These are phyloP conservation scores for Augiades crinisus DNA, from an alignment of 2,888 invertebrate genomes.

Conservation along the genomic window DNA sequence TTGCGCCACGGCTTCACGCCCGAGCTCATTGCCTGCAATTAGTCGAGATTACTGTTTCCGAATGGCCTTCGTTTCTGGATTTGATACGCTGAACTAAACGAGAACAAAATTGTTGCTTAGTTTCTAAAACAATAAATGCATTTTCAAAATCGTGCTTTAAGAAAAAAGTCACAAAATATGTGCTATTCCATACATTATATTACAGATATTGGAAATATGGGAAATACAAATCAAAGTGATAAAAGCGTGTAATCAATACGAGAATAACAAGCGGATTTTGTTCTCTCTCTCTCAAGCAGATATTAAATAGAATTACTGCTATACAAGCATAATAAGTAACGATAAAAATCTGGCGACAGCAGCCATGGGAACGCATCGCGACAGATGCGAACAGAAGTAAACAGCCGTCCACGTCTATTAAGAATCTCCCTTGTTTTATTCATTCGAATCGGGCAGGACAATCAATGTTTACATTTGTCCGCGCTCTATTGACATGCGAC, in stretches of 20 bases:
- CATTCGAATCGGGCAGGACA: conserved; percentile 27
- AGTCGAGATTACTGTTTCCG: conserved; percentile 23
- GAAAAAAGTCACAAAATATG: not conserved
- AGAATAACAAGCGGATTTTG: not conserved
- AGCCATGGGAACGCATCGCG: conserved; percentile 14
- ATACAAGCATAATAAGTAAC: conserved; percentile 16
- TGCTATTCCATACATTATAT: not conserved
- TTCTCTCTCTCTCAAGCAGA: not conserved
- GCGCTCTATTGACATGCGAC: conserved; percentile 33
- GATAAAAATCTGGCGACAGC: conserved; percentile 20
- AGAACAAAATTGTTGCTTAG: conserved; percentile 12
- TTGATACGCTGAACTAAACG: conserved; percentile 21
- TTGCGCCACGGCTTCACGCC: conserved; percentile 27
- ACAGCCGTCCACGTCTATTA: conserved; percentile 23
- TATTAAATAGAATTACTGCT: not conserved
- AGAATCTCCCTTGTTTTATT: conserved; percentile 28
- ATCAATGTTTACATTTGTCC: conserved; percentile 30
- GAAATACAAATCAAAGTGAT: not conserved
- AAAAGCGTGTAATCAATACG: not conserved
- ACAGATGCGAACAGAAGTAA: conserved; percentile 16
- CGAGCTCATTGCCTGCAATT: conserved; percentile 25
- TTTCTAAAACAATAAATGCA: too few relatives aligned
- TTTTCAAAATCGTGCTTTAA: too few relatives aligned
- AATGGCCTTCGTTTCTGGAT: conserved; percentile 18
- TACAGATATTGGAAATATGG: too few relatives aligned